A percentile compares a stretch with the other conserved stretches of the same genome.
phyloP scores from a whole-genome alignment of 1,140 invertebrate genomes.

The Caenorhabditis remanei region DNA sequence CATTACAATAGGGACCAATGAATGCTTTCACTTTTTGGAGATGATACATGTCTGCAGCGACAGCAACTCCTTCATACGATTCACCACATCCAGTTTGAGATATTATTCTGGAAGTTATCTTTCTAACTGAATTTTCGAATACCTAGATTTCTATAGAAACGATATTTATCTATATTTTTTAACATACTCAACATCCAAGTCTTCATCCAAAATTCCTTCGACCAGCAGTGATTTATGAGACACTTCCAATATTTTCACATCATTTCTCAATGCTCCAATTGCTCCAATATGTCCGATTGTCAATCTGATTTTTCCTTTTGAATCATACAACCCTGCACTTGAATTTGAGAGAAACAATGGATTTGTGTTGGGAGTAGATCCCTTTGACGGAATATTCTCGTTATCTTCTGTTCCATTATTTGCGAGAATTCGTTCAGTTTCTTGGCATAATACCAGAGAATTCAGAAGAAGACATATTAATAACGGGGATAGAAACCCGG shows the following conservation, averaged over 20 bases:
- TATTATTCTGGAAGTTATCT: constrained; percentile 65
- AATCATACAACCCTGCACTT: constrained; percentile 22
- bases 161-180: not conserved
- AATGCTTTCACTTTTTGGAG: constrained; percentile 68
- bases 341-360: constrained; percentile 23
- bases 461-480: not conserved
- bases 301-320: constrained; percentile 62
- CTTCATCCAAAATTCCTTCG: constrained; percentile 74
- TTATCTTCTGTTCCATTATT: constrained; percentile 45
- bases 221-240: constrained; percentile 74
- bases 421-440: constrained; percentile 43
- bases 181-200: constrained; percentile 76
- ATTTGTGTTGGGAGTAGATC: constrained; percentile 26
- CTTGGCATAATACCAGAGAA: not conserved
- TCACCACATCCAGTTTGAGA: constrained; percentile 71
- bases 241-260: constrained; percentile 74
- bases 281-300: constrained; percentile 76
- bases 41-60: constrained; percentile 72
- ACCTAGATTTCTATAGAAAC: not conserved
- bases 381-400: constrained; percentile 10
- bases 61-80: constrained; percentile 71
- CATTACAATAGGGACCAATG: constrained; percentile 69
- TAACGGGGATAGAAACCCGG: constrained; percentile 8
- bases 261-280: constrained; percentile 76
- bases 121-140: not conserved